phyloP scores from a whole-genome alignment of 2,113 vertebrate genomes.

The Plecturocebus donacophilus region DNA sequence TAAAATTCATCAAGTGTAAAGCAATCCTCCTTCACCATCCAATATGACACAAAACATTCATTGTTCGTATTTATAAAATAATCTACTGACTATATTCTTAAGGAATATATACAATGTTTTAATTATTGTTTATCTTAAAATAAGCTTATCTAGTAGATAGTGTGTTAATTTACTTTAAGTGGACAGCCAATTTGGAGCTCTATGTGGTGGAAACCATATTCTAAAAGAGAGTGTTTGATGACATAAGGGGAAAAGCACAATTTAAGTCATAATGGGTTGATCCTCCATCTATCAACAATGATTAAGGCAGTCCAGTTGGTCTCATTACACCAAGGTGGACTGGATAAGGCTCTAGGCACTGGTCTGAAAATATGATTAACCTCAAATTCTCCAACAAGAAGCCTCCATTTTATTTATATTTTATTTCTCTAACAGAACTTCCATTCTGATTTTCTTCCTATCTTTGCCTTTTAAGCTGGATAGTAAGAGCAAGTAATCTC shows the following conservation, averaged over 20 bases:
- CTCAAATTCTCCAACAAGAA: background rate
- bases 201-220: background rate
- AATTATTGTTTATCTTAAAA: background rate
- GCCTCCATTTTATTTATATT: background rate
- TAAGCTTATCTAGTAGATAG: background rate
- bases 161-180: background rate
- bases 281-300: background rate
- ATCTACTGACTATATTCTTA: background rate
- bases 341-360: background rate
- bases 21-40: background rate
- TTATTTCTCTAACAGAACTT: background rate
- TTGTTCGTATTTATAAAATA: background rate
- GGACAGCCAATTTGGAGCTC: background rate
- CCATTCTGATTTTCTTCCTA: background rate
- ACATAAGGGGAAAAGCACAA: background rate
- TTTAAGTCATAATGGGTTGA: background rate
- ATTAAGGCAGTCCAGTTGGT: background rate
- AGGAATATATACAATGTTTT: background rate
- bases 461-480: slow-evolving; percentile 14
- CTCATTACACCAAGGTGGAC: background rate
- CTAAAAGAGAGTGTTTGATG: background rate
- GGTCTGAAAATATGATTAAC: background rate
- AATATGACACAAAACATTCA: background rate
- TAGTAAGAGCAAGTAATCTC: background rate
- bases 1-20: slow-evolving; percentile 18